Percentiles rank a stretch among this genome's conserved stretches.
phyloP scores from a whole-genome alignment of 1,140 invertebrate genomes.

The Lordiphosa mommai region DNA sequence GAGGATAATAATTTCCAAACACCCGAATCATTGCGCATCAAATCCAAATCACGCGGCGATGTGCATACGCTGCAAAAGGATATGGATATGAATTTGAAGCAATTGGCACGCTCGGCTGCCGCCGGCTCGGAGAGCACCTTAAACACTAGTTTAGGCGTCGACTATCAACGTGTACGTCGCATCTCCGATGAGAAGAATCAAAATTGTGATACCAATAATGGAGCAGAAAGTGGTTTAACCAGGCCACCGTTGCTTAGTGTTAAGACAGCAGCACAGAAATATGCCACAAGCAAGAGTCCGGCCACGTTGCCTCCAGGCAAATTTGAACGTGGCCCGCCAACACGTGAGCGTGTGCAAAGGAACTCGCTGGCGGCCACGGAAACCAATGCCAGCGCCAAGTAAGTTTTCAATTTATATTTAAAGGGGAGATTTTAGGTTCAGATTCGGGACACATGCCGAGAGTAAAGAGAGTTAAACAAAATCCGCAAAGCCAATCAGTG shows the following conservation, averaged over 20 bases:
- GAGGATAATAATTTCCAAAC: slow-evolving; percentile 66
- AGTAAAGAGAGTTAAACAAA: too few species aligned
- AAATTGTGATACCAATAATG: slow-evolving; percentile 73
- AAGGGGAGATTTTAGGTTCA: too few species aligned
- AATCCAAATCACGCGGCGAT: slow-evolving; percentile 78
- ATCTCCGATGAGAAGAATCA: slow-evolving; percentile 80
- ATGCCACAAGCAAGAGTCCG: slow-evolving; percentile 33
- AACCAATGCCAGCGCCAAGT: slow-evolving; percentile 62
- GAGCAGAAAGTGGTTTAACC: slow-evolving; percentile 6
- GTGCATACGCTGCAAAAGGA: slow-evolving; percentile 70
- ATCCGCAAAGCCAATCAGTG: too few species aligned
- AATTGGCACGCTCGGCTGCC: slow-evolving; percentile 44
- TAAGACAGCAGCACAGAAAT: slow-evolving; percentile 56
- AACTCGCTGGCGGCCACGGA: slow-evolving; percentile 44
- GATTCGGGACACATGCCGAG: too few species aligned
- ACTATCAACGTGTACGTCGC: slow-evolving; percentile 55
- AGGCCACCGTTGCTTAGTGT: slow-evolving; percentile 37
- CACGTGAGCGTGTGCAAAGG: slow-evolving; percentile 47
- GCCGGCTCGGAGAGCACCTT: slow-evolving; percentile 67
- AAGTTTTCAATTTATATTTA: slow-evolving; percentile 7
- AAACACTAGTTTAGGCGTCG: slow-evolving; percentile 13
- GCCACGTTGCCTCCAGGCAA: slow-evolving; percentile 37
- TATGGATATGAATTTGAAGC: slow-evolving; percentile 75
- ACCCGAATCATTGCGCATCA: slow-evolving; percentile 67
- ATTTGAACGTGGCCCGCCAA: slow-evolving; percentile 51